Evolutionary conservation across 2,113 vertebrate genomes (phyloP).

Genomic region (Neomonachus schauinslandi): DNA sequence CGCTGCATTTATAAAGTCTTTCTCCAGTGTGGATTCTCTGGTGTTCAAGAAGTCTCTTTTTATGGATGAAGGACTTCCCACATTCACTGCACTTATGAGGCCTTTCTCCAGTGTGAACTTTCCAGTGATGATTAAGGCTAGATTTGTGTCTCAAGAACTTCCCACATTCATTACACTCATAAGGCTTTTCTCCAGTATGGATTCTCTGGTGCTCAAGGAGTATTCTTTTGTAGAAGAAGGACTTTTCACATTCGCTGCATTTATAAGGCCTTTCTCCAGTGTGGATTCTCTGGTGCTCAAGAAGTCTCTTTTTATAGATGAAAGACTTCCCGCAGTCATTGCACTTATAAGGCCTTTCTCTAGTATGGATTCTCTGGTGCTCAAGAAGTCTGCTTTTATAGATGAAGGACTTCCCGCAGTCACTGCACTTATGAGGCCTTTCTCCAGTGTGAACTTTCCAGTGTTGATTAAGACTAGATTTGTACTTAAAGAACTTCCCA

Average conservation of each 20-base stretch:
- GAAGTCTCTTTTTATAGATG: neutral
- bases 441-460: slow-evolving; percentile 23
- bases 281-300: neutral
- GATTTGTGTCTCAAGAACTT: neutral
- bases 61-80: neutral
- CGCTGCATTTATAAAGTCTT: neutral
- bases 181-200: neutral
- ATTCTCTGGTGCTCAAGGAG: slow-evolving; percentile 10
- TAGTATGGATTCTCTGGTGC: slow-evolving; percentile 1
- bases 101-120: slow-evolving; percentile 2
- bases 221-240: neutral
- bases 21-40: neutral
- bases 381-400: neutral
- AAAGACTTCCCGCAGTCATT: neutral
- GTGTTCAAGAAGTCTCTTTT: neutral
- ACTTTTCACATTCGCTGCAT: neutral
- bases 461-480: neutral
- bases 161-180: neutral
- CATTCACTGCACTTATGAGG: neutral
- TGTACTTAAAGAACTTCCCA: neutral
- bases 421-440: neutral
- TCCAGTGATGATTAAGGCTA: neutral
- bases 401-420: neutral
- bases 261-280: neutral
- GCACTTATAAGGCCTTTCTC: neutral